Percentiles rank a stretch among this genome's conserved stretches.
phyloP scores from a whole-genome alignment of 2,888 invertebrate genomes.

The Drosophila paracracens region DNA sequence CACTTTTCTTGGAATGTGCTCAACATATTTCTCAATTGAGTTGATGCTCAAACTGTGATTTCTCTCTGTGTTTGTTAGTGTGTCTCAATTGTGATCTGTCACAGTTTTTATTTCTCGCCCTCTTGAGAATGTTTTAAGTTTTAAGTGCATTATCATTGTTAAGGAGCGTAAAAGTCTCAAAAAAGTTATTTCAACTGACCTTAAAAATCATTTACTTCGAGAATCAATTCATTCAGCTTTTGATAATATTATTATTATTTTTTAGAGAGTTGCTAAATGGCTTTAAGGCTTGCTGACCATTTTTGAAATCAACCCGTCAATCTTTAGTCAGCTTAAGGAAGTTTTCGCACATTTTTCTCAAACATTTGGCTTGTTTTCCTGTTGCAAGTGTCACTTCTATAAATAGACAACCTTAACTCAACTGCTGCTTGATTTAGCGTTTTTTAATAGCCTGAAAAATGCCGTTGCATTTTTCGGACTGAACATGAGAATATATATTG shows the following conservation, averaged over 20 bases:
- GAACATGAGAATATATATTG: conserved; percentile 20
- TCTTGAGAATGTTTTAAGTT: background rate
- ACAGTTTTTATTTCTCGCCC: background rate
- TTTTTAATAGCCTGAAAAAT: conserved; percentile 10
- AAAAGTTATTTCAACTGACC: background rate
- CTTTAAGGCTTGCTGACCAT: background rate
- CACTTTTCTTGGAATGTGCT: conserved; percentile 25
- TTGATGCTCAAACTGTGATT: conserved; percentile 3
- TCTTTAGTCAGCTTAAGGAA: background rate
- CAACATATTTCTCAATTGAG: conserved; percentile 17
- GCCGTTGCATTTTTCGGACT: conserved; percentile 6
- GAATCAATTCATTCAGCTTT: background rate
- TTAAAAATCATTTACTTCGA: background rate
- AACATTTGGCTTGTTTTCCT: background rate
- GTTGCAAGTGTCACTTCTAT: conserved; percentile 3
- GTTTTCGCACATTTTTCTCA: conserved; percentile 3
- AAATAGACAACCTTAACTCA: conserved; percentile 24
- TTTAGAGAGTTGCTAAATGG: background rate
- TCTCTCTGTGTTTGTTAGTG: background rate
- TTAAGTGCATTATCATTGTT: background rate
- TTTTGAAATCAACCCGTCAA: background rate
- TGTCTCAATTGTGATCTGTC: background rate
- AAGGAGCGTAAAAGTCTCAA: background rate
- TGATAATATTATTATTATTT: too few species aligned
- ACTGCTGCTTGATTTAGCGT: conserved; percentile 6